These are phyloP conservation scores for Athetis lepigone DNA, from an alignment of 2,888 invertebrate species.

Conservation along the genomic window DNA sequence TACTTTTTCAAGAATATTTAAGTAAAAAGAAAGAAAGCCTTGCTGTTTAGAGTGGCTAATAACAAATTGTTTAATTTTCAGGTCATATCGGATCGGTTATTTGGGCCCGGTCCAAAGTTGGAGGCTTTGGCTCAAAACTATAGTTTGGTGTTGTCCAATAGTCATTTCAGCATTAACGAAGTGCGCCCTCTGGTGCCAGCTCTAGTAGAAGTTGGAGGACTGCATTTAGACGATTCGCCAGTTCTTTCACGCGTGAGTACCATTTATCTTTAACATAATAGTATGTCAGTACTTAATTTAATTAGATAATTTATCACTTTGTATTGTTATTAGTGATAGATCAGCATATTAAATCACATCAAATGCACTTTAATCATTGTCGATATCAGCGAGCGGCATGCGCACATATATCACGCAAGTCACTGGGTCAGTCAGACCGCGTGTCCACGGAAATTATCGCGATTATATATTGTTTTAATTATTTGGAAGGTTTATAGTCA, in stretches of 20 bases:
- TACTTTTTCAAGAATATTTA: too few species aligned
- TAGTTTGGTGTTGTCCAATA: conserved; percentile 89
- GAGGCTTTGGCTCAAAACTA: conserved; percentile 85
- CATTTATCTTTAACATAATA: conserved; percentile 6
- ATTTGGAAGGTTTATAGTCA: conserved; percentile 15
- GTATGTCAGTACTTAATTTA: not conserved
- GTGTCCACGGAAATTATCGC: conserved; percentile 50
- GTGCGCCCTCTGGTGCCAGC: conserved; percentile 89
- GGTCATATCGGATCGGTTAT: conserved; percentile 86
- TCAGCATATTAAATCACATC: conserved; percentile 31
- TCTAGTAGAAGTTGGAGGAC: conserved; percentile 90
- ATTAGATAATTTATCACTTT: conserved; percentile 20
- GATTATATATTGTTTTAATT: conserved; percentile 41
- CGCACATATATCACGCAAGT: conserved; percentile 62
- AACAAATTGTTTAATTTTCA: conserved; percentile 64
- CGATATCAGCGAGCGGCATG: conserved; percentile 39
- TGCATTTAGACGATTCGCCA: conserved; percentile 87
- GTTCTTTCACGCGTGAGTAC: conserved; percentile 82
- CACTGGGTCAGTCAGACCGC: conserved; percentile 69
- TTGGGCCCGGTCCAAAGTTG: conserved; percentile 86
- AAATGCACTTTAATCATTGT: conserved; percentile 41
- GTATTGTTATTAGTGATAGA: conserved; percentile 17
- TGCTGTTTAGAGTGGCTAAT: conserved; percentile 7
- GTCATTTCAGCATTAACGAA: conserved; percentile 90
- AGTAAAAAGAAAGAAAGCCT: not conserved